Base-by-base conservation (phyloP, 2,888 invertebrate species). In the Athetis lepigone region DNA sequence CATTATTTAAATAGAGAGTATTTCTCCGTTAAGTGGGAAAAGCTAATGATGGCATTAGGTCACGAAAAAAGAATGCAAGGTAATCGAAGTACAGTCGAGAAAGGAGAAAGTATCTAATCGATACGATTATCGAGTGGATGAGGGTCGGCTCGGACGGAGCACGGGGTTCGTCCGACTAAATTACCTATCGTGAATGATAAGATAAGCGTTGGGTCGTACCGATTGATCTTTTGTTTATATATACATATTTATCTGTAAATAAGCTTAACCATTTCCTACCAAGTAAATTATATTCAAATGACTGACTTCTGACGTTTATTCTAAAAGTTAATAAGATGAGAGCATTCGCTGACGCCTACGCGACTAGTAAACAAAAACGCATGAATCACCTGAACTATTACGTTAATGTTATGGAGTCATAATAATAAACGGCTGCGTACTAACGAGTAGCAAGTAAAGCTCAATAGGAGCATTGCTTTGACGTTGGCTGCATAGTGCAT, bases 61-160 rank as follows among this genome's bases (percentile, higher is more conserved):
- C 74, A 76, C 75, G 61, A 65, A 74, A 77, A 81, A 81, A 77
- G 66, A 80, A 77, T 74, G 75, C 76, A 81, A 79, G 71, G 75
- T 81, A 73, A 79, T 75, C 63, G 62, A 73, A 76, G 58, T 66
- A 66, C 64, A 74, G 62, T 59, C 66, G 71, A 85, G 84, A 83
- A 86, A 83, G 78, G 82, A 85, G 85, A 86, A 86, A 85, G 85
- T 83, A 87, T 86, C 85, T 87, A 89, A 90, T 90, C 88, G 87
- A 89, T 89, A 87, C 86, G 85, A 89, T 90, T 89, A 90, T 88
- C 85, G 85, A 75, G 81, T 83, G 84, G 84, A 86, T 79, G 85
- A 88, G 87, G 88, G 85, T 85, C 85, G 85, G 82, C 82, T 83
- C 82, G 83, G 77, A 74, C 80, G 80, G 83, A 80, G 80, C 81